A percentile compares a stretch with the other conserved stretches of the same genome.
Conservation (phyloP, 1,140 invertebrate species). For the Drosophila punjabiensis region DNA sequence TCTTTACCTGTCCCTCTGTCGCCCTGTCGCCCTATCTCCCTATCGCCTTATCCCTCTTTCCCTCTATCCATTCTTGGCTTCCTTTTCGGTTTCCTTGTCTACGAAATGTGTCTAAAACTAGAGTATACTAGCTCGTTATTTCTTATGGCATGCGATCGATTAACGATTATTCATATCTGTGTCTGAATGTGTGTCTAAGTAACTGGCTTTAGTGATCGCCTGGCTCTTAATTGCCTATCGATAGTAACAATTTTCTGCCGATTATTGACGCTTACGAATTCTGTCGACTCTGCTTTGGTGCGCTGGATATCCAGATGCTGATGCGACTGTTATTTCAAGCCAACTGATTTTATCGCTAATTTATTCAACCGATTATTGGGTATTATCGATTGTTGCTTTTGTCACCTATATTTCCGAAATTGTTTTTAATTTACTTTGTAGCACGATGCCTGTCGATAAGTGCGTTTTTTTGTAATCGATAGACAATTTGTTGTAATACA, state of each 20-base stretch:
- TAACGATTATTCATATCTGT: conserved; percentile 7
- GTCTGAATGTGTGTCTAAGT: not conserved
- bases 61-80: not conserved
- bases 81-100: not conserved
- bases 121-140: conserved; percentile 34
- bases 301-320: not conserved
- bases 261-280: not conserved
- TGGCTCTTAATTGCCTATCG: not conserved
- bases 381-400: not conserved
- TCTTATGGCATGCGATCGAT: conserved; percentile 17
- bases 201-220: conserved; percentile 1
- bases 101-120: conserved; percentile 38
- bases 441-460: not conserved
- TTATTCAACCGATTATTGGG: not conserved
- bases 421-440: not conserved
- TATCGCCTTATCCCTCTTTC: not conserved
- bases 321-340: not conserved
- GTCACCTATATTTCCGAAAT: no score
- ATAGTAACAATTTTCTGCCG: not conserved
- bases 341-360: not conserved
- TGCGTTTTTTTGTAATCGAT: not conserved
- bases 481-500: not conserved
- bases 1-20: not conserved
- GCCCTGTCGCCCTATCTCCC: no score
- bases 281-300: not conserved